phyloP scores from a whole-genome alignment of 2,888 invertebrate genomes.

The Hypselothyrea guttata region DNA sequence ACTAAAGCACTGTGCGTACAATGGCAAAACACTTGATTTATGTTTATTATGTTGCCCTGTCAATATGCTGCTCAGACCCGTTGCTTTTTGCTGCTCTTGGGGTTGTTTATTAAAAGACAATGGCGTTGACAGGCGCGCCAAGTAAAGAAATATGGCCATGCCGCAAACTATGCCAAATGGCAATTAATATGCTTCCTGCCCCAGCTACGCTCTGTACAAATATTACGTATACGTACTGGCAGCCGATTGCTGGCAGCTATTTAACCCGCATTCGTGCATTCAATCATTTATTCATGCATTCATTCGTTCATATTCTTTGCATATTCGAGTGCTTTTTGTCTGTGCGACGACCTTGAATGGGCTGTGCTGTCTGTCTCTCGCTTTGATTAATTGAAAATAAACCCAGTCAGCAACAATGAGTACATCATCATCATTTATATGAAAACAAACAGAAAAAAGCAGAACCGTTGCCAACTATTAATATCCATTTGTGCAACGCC shows the following conservation, averaged over 20 bases:
- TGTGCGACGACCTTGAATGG: constrained; percentile 50
- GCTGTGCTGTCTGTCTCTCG: background rate
- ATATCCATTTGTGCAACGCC: constrained; percentile 68
- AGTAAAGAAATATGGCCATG: constrained; percentile 52
- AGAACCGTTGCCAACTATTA: constrained; percentile 58
- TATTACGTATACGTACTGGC: background rate
- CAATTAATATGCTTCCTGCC: constrained; percentile 56
- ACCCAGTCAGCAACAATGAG: constrained; percentile 45
- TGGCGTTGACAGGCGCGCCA: constrained; percentile 55
- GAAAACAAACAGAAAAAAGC: constrained; percentile 5
- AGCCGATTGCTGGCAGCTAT: constrained; percentile 10
- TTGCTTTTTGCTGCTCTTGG: constrained; percentile 6
- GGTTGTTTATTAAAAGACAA: constrained; percentile 62
- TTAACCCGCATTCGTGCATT: constrained; percentile 44
- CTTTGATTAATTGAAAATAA: constrained; percentile 69
- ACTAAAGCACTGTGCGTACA: constrained; percentile 26
- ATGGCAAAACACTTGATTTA: constrained; percentile 65
- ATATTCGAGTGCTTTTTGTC: constrained; percentile 48
- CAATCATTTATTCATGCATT: constrained; percentile 59
- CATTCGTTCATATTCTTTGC: constrained; percentile 43
- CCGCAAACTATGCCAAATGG: constrained; percentile 42
- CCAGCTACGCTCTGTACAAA: background rate
- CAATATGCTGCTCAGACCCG: constrained; percentile 45
- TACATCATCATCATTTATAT: constrained; percentile 30
- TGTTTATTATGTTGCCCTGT: constrained; percentile 72